Base-by-base conservation (phyloP, 1,140 invertebrate species). In the Ptiloglossa arizonensis region DNA sequence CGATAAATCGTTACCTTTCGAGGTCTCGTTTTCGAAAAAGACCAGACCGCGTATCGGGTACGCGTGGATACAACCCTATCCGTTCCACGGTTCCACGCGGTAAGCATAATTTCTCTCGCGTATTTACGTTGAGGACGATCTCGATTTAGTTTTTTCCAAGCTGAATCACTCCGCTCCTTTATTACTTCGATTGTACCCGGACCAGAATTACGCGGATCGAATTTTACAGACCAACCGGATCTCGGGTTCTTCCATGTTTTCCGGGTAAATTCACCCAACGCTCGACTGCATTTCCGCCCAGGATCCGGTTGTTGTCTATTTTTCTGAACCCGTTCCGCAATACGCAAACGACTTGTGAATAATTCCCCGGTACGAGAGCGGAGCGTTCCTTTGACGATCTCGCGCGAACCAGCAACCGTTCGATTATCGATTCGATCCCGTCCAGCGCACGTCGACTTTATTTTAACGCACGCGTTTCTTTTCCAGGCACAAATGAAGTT, bases 401-500 rank as follows among this genome's bases (percentile, higher is more conserved):
- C 15, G 22, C 57, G 50, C 32, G 24, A 72, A 22, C 5, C 19
- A 5, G 3, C 1, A n/a, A n/a, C 48, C 52, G 27, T 6, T 15
- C 50, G 72, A 67, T 75, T 35, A 57, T 46, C 38, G 50, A 67
- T 19, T 22, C 22, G 9, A 5, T n/a, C 8, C n/a, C 48, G 50
- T n/a, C n/a, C 9, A 13, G 9, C 8, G 17, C 5, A n/a, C 4
- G 50, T 62, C 8, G 35, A 24, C 22, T 22, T 22, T 56, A 4
- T 56, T 9, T 29, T 6, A 52, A 67, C 50, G 35, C 15, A 27
- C 1, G 9, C 15, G 24, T 79, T 72, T 79, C 19, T 89, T 90
- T 86, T 96, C 56, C 94, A 98, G 97, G 98, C 98, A 91, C 96
- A 97, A 91, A 98, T 99, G 96, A 98, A 98, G 94, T 99, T 99